phyloP scores from a whole-genome alignment of 2,113 vertebrate genomes.

The Aptenodytes patagonicus region DNA sequence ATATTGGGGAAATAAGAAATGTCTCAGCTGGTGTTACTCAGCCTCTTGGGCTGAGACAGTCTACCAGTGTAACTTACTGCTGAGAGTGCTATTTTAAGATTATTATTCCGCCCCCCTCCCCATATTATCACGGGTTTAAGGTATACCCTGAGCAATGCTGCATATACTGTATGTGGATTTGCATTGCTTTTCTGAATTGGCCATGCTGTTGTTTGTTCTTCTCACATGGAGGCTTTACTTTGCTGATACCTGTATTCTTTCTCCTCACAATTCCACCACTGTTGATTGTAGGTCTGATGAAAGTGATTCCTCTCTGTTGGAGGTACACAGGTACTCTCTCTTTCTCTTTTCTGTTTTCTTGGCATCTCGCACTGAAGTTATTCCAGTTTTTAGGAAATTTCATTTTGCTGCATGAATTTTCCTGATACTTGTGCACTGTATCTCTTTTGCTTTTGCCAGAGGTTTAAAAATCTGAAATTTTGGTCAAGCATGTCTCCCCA shows the following conservation, averaged over 20 bases:
- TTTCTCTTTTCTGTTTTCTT: constrained; percentile 68
- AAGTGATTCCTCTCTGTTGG: constrained; percentile 84
- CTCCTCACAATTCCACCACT: constrained; percentile 76
- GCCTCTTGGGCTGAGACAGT: background rate
- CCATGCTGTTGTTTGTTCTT: constrained; percentile 54
- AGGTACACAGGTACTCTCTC: constrained; percentile 84
- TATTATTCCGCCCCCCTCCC: background rate
- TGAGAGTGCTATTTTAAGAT: background rate
- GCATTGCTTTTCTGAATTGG: constrained; percentile 47
- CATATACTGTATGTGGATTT: background rate
- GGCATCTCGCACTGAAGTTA: constrained; percentile 38
- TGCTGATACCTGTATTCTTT: constrained; percentile 78
- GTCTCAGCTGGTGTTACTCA: background rate
- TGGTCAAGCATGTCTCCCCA: background rate
- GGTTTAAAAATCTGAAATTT: background rate
- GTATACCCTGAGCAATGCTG: background rate
- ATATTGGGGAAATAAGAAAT: background rate
- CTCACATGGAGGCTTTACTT: constrained; percentile 51
- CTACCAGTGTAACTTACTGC: background rate
- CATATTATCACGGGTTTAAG: background rate
- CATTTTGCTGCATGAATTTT: constrained; percentile 71
- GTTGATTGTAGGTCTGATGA: constrained; percentile 85
- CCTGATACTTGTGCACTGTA: background rate
- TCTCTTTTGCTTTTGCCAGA: constrained; percentile 24
- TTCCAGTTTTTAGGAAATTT: constrained; percentile 36